Conservation (phyloP, 2,113 vertebrate species). For the Dasypus novemcinctus region DNA sequence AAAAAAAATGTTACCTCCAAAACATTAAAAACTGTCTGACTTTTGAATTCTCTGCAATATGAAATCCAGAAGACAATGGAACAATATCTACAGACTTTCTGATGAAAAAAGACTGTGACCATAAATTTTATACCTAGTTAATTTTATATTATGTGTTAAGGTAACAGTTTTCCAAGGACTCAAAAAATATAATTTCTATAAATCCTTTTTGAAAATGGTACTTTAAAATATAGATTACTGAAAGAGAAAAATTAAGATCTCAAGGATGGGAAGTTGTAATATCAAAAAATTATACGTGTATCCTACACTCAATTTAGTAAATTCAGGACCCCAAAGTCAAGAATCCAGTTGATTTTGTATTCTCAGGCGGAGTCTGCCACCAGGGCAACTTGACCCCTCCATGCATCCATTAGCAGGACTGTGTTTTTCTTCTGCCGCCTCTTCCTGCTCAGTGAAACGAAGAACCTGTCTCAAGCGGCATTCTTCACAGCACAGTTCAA, state of each 20-base stretch:
- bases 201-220: constrained; percentile 22
- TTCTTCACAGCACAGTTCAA: background rate
- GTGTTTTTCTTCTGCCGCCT: background rate
- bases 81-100: background rate
- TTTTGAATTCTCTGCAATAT: background rate
- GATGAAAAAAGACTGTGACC: background rate
- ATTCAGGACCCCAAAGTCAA: background rate
- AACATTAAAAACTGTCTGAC: background rate
- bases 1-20: background rate
- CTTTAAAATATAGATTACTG: background rate
- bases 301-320: background rate
- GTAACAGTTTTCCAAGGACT: background rate
- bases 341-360: background rate
- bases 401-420: background rate
- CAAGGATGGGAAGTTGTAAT: background rate
- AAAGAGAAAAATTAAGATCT: background rate
- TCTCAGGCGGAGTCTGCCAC: background rate
- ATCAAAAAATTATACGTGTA: background rate
- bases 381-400: background rate
- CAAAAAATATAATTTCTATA: background rate
- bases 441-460: background rate
- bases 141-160: background rate
- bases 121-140: background rate
- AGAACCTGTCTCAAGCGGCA: background rate
- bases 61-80: background rate